phyloP scores from a whole-genome alignment of 92 coral and sea anemone genomes.

The Bergia sp. region DNA sequence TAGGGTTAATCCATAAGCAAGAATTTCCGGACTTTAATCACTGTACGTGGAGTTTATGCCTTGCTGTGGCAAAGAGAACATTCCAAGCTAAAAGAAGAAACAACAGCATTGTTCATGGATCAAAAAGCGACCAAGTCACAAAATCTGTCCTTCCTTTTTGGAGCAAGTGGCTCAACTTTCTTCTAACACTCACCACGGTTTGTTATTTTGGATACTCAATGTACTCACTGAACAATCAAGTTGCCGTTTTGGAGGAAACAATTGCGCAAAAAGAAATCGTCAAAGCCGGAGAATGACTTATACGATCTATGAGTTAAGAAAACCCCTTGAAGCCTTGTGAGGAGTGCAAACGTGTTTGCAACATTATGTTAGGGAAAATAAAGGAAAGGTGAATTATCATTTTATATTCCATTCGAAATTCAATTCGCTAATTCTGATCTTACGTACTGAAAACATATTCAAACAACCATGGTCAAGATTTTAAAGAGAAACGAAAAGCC shows the following conservation, averaged over 20 bases:
- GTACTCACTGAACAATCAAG: background rate
- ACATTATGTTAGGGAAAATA: background rate
- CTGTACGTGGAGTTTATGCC: no score
- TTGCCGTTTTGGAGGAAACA: background rate
- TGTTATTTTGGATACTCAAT: background rate
- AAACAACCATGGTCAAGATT: no score
- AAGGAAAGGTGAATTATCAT: background rate
- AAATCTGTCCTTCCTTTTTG: background rate
- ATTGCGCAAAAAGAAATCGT: background rate
- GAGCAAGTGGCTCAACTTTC: constrained; percentile 5
- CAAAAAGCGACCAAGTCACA: background rate
- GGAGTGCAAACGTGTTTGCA: constrained; percentile 1
- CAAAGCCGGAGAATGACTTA: background rate
- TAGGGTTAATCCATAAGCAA: no score
- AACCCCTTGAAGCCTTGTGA: background rate
- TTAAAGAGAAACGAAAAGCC: no score
- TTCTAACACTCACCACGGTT: background rate
- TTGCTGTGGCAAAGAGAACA: no score
- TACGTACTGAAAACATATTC: no score
- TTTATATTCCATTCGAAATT: no score
- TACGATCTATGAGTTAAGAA: background rate
- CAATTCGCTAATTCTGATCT: no score
- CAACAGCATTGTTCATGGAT: background rate
- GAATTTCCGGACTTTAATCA: no score
- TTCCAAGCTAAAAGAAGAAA: no score